These are phyloP conservation scores for Orius insidiosus DNA, from an alignment of 1,140 invertebrate genomes.

Conservation along the genomic window DNA sequence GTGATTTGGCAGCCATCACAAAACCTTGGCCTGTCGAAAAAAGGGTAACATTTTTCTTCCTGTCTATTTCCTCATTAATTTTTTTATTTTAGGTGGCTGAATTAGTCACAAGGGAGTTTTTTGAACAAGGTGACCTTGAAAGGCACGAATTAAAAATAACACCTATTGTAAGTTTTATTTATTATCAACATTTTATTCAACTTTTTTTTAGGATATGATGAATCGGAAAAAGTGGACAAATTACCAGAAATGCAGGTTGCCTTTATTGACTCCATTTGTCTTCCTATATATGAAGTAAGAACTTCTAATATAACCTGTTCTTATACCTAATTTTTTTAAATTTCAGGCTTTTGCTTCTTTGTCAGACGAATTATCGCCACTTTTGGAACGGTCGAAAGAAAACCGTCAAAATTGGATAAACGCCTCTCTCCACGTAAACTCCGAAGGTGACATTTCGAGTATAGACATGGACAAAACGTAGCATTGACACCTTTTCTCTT, in stretches of 20 bases:
- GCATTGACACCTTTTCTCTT: too few species aligned
- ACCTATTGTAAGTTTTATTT: conserved; percentile 52
- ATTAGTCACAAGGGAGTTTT: conserved; percentile 87
- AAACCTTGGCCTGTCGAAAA: conserved; percentile 93
- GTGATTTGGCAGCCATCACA: conserved; percentile 86
- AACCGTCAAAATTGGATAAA: too few species aligned
- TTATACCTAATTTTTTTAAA: too few species aligned
- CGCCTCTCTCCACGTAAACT: too few species aligned
- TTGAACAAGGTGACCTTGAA: conserved; percentile 88
- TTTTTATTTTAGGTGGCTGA: conserved; percentile 46
- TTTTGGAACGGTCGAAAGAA: too few species aligned
- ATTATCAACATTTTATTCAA: conserved; percentile 1
- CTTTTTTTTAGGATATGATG: conserved; percentile 71
- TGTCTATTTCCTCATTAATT: neutral
- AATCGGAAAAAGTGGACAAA: conserved; percentile 90
- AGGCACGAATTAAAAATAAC: conserved; percentile 67
- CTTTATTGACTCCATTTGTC: conserved; percentile 89
- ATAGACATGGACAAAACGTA: too few species aligned
- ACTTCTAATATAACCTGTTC: too few species aligned
- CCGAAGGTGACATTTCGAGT: too few species aligned
- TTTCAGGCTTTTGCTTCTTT: too few species aligned
- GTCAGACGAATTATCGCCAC: too few species aligned
- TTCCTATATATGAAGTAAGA: conserved; percentile 83
- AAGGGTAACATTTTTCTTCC: conserved; percentile 35
- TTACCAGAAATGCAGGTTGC: conserved; percentile 90